These are phyloP conservation scores for Chaitophorus viminalis DNA, from an alignment of 2,888 invertebrate genomes.

Conservation along the genomic window DNA sequence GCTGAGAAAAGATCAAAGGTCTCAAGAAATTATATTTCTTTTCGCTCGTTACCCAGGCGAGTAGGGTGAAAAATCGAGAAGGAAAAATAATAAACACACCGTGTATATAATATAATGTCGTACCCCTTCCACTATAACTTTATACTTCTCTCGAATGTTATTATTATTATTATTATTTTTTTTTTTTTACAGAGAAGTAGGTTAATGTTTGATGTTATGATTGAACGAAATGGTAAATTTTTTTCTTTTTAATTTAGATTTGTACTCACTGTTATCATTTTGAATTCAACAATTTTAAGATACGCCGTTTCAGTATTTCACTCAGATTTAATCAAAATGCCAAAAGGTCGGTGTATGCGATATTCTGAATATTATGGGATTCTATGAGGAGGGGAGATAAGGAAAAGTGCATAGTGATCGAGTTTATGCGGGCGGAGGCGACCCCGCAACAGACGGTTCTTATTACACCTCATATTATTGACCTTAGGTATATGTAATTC, in stretches of 20 bases:
- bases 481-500: conserved; percentile 19
- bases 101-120: background rate
- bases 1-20: conserved; percentile 52
- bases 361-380: background rate
- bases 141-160: background rate
- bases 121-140: background rate
- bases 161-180: background rate
- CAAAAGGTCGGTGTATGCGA: background rate
- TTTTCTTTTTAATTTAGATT: background rate
- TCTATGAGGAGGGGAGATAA: background rate
- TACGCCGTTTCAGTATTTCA: background rate
- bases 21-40: conserved; percentile 32
- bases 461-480: conserved; percentile 45
- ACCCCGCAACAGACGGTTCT: conserved; percentile 17
- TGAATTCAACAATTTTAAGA: background rate
- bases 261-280: background rate
- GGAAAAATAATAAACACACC: conserved; percentile 41
- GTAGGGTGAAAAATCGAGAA: background rate
- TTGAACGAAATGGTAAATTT: background rate
- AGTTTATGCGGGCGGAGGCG: background rate
- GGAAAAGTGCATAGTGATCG: background rate
- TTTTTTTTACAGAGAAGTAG: background rate
- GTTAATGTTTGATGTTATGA: background rate
- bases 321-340: conserved; percentile 45
- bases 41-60: conserved; percentile 22